phyloP scores from a whole-genome alignment of 2,888 invertebrate species.

The Caradrina kadenii region DNA sequence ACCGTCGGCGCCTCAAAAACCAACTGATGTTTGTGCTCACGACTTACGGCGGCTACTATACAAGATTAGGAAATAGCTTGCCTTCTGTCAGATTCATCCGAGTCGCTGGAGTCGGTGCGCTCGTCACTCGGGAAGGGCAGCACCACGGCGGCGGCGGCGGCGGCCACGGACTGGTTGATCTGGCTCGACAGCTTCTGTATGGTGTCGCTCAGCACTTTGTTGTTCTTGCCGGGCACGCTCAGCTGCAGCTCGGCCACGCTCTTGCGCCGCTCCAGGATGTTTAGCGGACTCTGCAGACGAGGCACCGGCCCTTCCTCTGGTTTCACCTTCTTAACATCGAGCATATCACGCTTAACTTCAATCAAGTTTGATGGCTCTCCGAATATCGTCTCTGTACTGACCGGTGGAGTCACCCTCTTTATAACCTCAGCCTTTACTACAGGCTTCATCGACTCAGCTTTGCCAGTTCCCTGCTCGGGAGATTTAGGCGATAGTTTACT shows the following conservation, averaged over 20 bases:
- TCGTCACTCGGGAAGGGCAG: conserved; percentile 81
- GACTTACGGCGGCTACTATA: too few relatives aligned
- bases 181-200: conserved; percentile 91
- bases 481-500: conserved; percentile 71
- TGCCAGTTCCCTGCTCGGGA: conserved; percentile 70
- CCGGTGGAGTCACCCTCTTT: conserved; percentile 76
- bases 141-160: conserved; percentile 79
- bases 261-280: conserved; percentile 82
- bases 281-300: conserved; percentile 82
- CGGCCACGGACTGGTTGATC: conserved; percentile 84
- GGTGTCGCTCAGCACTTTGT: conserved; percentile 91
- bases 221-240: conserved; percentile 87
- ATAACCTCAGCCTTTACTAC: conserved; percentile 73
- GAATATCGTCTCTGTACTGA: conserved; percentile 79
- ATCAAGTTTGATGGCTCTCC: conserved; percentile 82
- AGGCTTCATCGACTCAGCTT: conserved; percentile 70
- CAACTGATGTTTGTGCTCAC: too few relatives aligned
- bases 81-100: conserved; percentile 87
- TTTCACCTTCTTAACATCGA: conserved; percentile 81
- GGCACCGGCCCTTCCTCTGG: conserved; percentile 80
- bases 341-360: conserved; percentile 78
- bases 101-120: conserved; percentile 86
- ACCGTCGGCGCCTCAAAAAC: too few relatives aligned
- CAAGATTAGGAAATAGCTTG: conserved; percentile 54
- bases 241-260: conserved; percentile 84